Percentiles rank a stretch among this genome's conserved stretches.
Evolutionary conservation across 2,797 vertebrate genomes (phyloP).

Genomic region (Myripristis jacobus): DNA sequence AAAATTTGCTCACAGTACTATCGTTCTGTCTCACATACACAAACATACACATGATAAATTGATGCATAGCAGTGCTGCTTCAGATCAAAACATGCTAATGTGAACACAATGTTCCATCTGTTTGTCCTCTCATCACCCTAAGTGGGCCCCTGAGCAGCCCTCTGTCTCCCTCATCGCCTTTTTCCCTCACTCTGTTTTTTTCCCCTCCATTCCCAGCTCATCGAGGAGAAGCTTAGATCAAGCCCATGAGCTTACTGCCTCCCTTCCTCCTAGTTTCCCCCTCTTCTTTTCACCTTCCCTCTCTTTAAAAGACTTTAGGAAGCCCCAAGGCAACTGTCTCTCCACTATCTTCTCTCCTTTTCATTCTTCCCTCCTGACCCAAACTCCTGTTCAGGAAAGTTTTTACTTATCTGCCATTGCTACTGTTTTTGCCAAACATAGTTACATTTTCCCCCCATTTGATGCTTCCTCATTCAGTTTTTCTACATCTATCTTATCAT

Average conservation of each 20-base stretch:
- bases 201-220: conserved; percentile 45
- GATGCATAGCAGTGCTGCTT: conserved; percentile 49
- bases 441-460: conserved; percentile 11
- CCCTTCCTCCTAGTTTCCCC: conserved; percentile 40
- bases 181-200: conserved; percentile 25
- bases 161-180: conserved; percentile 32
- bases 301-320: conserved; percentile 54
- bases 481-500: conserved; percentile 3
- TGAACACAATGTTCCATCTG: conserved; percentile 74
- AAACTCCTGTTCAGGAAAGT: conserved; percentile 41
- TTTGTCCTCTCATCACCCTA: conserved; percentile 61
- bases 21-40: conserved; percentile 37
- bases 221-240: conserved; percentile 52
- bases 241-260: conserved; percentile 54
- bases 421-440: background rate
- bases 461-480: conserved; percentile 7
- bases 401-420: conserved; percentile 42
- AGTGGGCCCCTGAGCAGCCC: conserved; percentile 54
- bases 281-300: conserved; percentile 41
- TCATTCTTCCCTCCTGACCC: conserved; percentile 62
- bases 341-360: conserved; percentile 39
- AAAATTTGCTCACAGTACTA: conserved; percentile 29
- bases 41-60: conserved; percentile 33
- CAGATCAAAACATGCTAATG: conserved; percentile 69
- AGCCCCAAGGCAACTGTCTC: conserved; percentile 48